Base-by-base conservation (phyloP, 2,797 vertebrate genomes). In the Eospalax fontanierii region DNA sequence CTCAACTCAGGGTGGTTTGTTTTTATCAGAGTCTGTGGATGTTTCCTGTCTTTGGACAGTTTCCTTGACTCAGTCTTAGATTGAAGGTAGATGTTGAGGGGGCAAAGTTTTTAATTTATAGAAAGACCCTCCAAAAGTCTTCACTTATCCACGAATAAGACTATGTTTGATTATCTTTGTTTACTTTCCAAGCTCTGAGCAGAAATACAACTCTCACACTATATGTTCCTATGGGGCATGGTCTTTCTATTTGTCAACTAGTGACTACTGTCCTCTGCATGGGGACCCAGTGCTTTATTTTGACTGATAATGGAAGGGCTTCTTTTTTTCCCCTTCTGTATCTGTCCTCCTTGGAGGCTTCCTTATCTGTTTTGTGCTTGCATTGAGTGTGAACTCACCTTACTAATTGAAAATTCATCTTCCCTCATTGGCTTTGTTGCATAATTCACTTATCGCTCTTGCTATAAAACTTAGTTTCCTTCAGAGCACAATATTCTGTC, bases 401-500 rank as follows among this genome's bases (percentile, higher is more conserved):
- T 66, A 87, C 80, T n/a, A 50, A 50, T 96, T 96, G 82, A 94
- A 93, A 92, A 80, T 92, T 92, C 93, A 83, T 94, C 90, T 91
- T 87, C 46, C 24, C 4, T 94, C 86, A 63, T 75, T 89, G 65
- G 63, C 95, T 96, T 86, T 90, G 95, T 94, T 93, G 24, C 90
- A n/a, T 8, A 93, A 19, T 24, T 10, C 18, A 95, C 59, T 89
- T 93, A 85, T 90, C 35, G 92, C 28, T 80, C 8, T 50, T 83
- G 11, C 78, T 93, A 70, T 65, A 87, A 61, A 87, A 66, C 74
- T 82, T 61, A 33, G 46, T 35, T 95, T 89, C 63, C 80, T 70
- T 81, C 9, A 87, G 75, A 94, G 40, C 26, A 54, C 73, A 54
- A 2, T 78, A 57, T 65, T 16, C n/a, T 79, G 73, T 66, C n/a